Base-by-base conservation (phyloP, 1,140 invertebrate species). In the Agrypnia vestita region DNA sequence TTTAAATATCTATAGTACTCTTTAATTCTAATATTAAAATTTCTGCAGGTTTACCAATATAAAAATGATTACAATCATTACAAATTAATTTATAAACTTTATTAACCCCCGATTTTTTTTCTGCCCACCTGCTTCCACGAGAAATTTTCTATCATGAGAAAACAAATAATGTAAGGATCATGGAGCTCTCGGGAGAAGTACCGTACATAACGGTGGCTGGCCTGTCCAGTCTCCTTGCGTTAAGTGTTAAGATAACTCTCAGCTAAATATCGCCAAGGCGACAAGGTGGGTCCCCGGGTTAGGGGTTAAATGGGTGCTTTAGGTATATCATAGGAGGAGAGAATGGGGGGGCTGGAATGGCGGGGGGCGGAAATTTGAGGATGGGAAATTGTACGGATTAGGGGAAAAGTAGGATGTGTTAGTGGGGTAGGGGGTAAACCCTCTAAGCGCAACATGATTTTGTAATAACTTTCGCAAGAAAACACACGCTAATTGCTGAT, bases 371-470 rank as follows among this genome's bases (percentile, higher is more conserved):
- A 19, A 46, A 46, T 4, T 47, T 6, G n/a, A 11, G 64, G 44
- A 21, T 4, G 61, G 64, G 44, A 62, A 62, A 69, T 69, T 46
- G 64, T 47, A 15, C 4, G 46, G 64, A 49, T 69, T 69, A 67
- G 44, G 61, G 3, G 25, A 43, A 43, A 13, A 13, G 61, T 8
- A 8, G 35, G 13, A 43, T n/a, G n/a, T 7, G 10, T 35, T 35
- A 35, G 25, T 35, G 25, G 25, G 6, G 25, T 35, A 6, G 25
- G 25, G 6, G 25, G 25, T 35, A 35, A 35, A 67, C 62, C 62
- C 17, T 35, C 21, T 8, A 47, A 15, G 69, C 74, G 71, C 76
- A 74, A 75, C 77, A 80, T 80, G 77, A 80, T 75, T 77, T 77
- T 75, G 79, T 80, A 80, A 80, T 77, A 80, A 35, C 25, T 35